Evolutionary conservation across 1,140 invertebrate genomes (phyloP), one percentile per base, ranked within the genome.

Genomic region (Danaus plexippus): DNA sequence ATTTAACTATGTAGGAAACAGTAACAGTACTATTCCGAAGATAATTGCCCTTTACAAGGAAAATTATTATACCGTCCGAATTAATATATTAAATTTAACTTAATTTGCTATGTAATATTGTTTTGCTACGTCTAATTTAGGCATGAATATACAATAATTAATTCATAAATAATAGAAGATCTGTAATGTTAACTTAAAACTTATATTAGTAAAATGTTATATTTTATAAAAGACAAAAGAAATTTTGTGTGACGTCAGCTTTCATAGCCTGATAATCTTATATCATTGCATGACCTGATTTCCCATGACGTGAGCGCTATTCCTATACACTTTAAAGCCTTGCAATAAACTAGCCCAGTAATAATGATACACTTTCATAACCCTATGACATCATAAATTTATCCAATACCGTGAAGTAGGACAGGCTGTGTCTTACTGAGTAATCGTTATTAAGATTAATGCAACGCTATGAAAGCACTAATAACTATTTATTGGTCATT

Each of bases 371-470:
- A 59, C 55, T 70, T 69, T 70, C 63, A 70, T 67, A 68, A 42
- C 42, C 49, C 60, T 61, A 67, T 66, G 64, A 69, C 67, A 69
- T 65, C 63, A 66, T 54, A 48, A 52, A 63, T 63, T 67, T 74
- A 74, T 32, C 22, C 22, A 32, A 32, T 32, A 32, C 22, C 5
- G 22, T 32, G 22, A 32, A 32, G 22, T 32, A 32, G 22, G 22
- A 6, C 22, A 32, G 22, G 22, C 22, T 32, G 22, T 32, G 22
- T 32, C 22, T 32, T 32, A 59, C 67, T 71, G 54, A 67, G 65
- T 71, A 71, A 67, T 66, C 64, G 57, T 71, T 65, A 67, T 71
- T 67, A 56, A 65, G 65, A 71, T 65, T 63, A 61, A 65, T 60
- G 54, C 52, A 52, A 47, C 47, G 22, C 22, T 32, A 32, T 32